Base-by-base conservation (phyloP, 1,140 invertebrate species). In the Rhynchophorus ferrugineus region DNA sequence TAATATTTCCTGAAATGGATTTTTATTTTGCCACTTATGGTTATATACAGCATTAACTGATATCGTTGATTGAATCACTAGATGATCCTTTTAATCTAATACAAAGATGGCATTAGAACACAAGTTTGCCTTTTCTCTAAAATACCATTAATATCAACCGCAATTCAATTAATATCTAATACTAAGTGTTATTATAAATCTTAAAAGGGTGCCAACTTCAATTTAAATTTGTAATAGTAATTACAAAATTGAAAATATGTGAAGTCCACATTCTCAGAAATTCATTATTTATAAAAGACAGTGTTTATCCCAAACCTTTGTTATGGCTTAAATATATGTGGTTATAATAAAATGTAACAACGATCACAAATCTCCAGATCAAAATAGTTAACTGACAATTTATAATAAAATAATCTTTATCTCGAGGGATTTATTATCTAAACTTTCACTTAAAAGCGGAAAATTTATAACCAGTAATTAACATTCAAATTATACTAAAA, bases 31-130 rank as follows among this genome's bases (percentile, higher is more conserved):
- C 33, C 44, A 36, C 34, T 29, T 46, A 36, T 13, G 36, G 17
- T 39, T 49, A 49, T 49, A 49, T 49, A 49, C 46, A 49, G 46
- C 46, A 49, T 24, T 24, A 49, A 24, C 22, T 49, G 46, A 49
- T 46, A 20, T 49, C 46, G 35, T 49, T 49, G 36, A 49, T 22
- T 49, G 46, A 46, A 33, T 49, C 24, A 38, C 46, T 49, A 49
- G 3, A 49, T 38, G 11, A 49, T 49, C 46, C 37, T 41, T 13
- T 46, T 16, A 20, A 8, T 36, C 22, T 44, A 44, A 44, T 44
- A 21, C 43, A 44, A 16, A 44, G 21, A 33, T 29, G 21, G 21
- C 29, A 14, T 44, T 29, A 21, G 13, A 24, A 24, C 14, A 44
- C 29, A 44, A 29, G 21, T 29, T 44, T 11, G 22, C 21, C 33